phyloP scores from a whole-genome alignment of 2,888 invertebrate genomes.

The Caenorhabditis sinica region DNA sequence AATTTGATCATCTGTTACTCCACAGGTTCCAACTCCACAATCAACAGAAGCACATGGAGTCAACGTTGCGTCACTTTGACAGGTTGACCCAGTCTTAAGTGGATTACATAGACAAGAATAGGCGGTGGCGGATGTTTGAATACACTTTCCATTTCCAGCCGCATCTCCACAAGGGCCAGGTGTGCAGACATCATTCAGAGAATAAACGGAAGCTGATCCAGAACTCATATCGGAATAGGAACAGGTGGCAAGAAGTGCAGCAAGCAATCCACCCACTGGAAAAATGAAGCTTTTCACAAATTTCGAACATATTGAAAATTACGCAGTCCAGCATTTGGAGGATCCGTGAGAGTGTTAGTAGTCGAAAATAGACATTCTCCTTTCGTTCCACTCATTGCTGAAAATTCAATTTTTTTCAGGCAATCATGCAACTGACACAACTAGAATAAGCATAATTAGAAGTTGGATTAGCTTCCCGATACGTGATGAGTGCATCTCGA shows the following conservation, averaged over 20 bases:
- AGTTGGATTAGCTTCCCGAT: constrained; percentile 56
- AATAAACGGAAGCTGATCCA: constrained; percentile 58
- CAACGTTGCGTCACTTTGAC: constrained; percentile 35
- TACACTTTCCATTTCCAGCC: constrained; percentile 46
- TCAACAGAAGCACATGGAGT: constrained; percentile 50
- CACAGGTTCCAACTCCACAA: constrained; percentile 61
- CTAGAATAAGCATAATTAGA: constrained; percentile 60
- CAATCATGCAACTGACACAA: neutral
- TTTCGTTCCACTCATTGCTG: constrained; percentile 63
- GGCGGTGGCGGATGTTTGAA: constrained; percentile 55
- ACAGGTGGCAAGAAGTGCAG: constrained; percentile 55
- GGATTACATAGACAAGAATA: constrained; percentile 57
- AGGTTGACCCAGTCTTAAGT: constrained; percentile 44
- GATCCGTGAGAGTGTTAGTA: constrained; percentile 48
- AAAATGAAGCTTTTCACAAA: neutral
- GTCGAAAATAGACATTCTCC: constrained; percentile 61
- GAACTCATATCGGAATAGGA: constrained; percentile 46
- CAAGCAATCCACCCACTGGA: constrained; percentile 47
- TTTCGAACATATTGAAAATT: too few relatives aligned
- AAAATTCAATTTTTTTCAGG: neutral
- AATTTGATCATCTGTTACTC: constrained; percentile 60
- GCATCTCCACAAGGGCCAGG: constrained; percentile 53
- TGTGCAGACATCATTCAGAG: constrained; percentile 60
- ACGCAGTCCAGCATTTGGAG: constrained; percentile 42
- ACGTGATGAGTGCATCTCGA: constrained; percentile 50